phyloP scores from a whole-genome alignment of 1,140 invertebrate species.

The Ceratina japonica region DNA sequence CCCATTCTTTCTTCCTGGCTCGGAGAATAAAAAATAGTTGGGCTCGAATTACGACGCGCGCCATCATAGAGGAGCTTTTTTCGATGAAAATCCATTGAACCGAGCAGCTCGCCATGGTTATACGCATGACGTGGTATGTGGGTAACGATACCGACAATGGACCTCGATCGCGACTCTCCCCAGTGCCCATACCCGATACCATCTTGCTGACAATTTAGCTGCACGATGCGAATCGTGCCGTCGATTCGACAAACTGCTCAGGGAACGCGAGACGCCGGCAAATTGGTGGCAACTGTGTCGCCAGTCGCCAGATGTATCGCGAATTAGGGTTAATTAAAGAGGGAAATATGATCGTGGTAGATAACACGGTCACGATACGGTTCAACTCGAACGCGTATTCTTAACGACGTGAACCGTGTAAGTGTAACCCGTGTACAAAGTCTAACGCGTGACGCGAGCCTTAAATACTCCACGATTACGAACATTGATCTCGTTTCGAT shows the following conservation, averaged over 20 bases:
- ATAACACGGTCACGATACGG: conserved; percentile 28
- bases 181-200: conserved; percentile 7
- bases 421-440: not conserved
- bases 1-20: too few relatives aligned
- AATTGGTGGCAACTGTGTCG: conserved; percentile 43
- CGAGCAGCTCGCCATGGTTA: not conserved
- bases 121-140: not conserved
- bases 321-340: conserved; percentile 46
- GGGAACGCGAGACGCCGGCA: conserved; percentile 26
- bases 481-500: not conserved
- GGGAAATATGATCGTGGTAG: conserved; percentile 16
- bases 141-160: conserved; percentile 8
- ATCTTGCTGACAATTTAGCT: conserved; percentile 38
- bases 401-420: not conserved
- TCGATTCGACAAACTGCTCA: conserved; percentile 41
- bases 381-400: conserved; percentile 3
- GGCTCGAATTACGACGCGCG: conserved; percentile 11
- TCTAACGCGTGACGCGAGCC: not conserved
- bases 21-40: not conserved
- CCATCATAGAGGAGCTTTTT: conserved; percentile 9
- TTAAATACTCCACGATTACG: not conserved
- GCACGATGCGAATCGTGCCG: not conserved
- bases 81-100: not conserved
- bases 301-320: conserved; percentile 33
- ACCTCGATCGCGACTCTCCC: conserved; percentile 5